A percentile compares a stretch with the other conserved stretches of the same genome.
Conservation (phyloP, 2,113 vertebrate species). For the Festucalex cinctus region DNA sequence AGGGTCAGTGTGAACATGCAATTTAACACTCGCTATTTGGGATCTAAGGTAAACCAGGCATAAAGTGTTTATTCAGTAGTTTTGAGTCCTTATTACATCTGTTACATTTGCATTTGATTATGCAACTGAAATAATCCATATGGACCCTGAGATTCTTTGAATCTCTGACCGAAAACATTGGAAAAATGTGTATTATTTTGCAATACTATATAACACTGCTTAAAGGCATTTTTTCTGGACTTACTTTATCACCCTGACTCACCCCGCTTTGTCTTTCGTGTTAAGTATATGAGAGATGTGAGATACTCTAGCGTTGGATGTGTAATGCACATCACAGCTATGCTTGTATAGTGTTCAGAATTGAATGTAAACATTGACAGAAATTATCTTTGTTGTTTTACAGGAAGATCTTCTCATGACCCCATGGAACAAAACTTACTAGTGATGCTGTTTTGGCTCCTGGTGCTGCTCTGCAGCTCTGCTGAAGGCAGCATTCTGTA, state of each 20-base stretch:
- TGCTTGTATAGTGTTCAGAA: slow-evolving; percentile 11
- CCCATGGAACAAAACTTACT: slow-evolving; percentile 68
- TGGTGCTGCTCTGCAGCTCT: slow-evolving; percentile 59
- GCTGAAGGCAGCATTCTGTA: slow-evolving; percentile 76
- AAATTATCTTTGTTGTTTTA: slow-evolving; percentile 30
- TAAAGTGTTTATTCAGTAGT: slow-evolving; percentile 54
- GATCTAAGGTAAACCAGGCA: slow-evolving; percentile 1
- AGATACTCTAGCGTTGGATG: not conserved
- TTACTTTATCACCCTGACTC: not conserved
- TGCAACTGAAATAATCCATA: slow-evolving; percentile 45
- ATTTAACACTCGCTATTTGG: slow-evolving; percentile 32
- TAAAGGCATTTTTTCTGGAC: not conserved
- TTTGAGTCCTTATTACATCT: slow-evolving; percentile 32
- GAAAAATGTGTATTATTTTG: slow-evolving; percentile 11
- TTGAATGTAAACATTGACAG: slow-evolving; percentile 17
- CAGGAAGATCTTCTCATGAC: slow-evolving; percentile 64
- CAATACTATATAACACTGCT: not conserved
- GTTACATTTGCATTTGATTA: slow-evolving; percentile 60
- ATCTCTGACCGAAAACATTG: slow-evolving; percentile 21
- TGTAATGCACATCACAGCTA: slow-evolving; percentile 5
- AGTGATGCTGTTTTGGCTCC: slow-evolving; percentile 63
- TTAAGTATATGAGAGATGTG: not conserved
- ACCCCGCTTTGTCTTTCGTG: not conserved
- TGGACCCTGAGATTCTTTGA: slow-evolving; percentile 45
- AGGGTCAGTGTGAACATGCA: too few species aligned